A percentile compares a stretch with the other conserved stretches of the same genome.
Evolutionary conservation across 2,113 vertebrate genomes (phyloP).

Genomic region (Machaerirhynchus nigripectus): DNA sequence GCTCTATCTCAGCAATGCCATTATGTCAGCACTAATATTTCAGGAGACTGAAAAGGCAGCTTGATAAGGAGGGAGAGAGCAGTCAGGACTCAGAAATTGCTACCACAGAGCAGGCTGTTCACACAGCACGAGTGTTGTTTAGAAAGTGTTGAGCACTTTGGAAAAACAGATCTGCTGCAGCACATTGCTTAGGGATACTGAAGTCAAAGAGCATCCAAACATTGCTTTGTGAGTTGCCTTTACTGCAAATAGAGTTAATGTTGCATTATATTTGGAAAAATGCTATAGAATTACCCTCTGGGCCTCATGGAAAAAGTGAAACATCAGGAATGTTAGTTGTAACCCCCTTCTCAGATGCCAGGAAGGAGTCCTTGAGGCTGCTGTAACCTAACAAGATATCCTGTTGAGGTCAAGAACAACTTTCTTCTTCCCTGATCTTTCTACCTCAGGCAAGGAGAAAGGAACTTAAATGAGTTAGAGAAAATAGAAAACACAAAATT

Average conservation of each 20-base stretch:
- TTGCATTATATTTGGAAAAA: background rate
- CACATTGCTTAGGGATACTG: background rate
- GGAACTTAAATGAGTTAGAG: background rate
- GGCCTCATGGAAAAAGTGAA: background rate
- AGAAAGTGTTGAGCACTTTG: background rate
- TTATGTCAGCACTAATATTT: conserved; percentile 18
- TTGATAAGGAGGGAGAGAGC: background rate
- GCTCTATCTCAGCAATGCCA: background rate
- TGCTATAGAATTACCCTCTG: background rate
- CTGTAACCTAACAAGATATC: background rate
- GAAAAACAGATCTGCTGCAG: background rate
- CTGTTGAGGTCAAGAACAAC: background rate
- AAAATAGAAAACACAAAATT: background rate
- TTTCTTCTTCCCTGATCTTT: background rate
- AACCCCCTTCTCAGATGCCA: background rate
- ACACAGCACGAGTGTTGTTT: background rate
- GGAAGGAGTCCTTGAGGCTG: background rate
- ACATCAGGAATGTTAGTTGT: background rate
- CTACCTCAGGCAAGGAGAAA: background rate
- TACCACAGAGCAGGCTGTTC: background rate
- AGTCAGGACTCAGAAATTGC: background rate
- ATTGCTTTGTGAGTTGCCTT: background rate
- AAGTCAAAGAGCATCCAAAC: background rate
- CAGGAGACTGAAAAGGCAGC: background rate
- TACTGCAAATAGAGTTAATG: background rate